Percentiles rank a stretch among this genome's conserved stretches.
Evolutionary conservation across 2,888 invertebrate species (phyloP).

Genomic region (Calameuta filiformis): DNA sequence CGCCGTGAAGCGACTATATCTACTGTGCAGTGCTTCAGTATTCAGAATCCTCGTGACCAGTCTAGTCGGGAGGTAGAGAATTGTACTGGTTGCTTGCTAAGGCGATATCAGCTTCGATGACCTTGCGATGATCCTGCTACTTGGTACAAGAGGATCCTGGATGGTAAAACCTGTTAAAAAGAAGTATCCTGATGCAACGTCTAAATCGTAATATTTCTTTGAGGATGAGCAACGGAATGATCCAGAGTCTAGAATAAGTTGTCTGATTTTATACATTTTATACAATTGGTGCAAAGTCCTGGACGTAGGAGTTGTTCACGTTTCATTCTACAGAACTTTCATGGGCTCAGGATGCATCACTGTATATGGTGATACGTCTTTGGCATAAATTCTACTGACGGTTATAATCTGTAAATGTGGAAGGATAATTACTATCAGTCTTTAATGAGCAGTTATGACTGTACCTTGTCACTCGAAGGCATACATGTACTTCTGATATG

Average conservation of each 20-base stretch:
- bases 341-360: not conserved
- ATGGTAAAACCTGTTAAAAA: not conserved
- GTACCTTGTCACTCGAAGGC: slow-evolving; percentile 30
- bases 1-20: not conserved
- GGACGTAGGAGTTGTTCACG: not conserved
- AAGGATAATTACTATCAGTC: slow-evolving; percentile 32
- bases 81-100: not conserved
- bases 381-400: no score
- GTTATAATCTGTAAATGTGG: no score
- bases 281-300: not conserved
- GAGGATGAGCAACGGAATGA: not conserved
- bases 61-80: not conserved
- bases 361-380: no score
- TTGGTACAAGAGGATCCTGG: not conserved
- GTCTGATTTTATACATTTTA: not conserved
- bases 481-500: slow-evolving; percentile 9
- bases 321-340: not conserved
- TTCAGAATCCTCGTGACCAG: not conserved
- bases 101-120: not conserved
- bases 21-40: not conserved
- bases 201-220: not conserved
- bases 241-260: not conserved
- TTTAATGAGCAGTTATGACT: slow-evolving; percentile 37
- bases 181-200: not conserved
- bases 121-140: not conserved